These are phyloP conservation scores for Tragelaphus scriptus DNA, from an alignment of 2,113 vertebrate species.

Conservation along the genomic window DNA sequence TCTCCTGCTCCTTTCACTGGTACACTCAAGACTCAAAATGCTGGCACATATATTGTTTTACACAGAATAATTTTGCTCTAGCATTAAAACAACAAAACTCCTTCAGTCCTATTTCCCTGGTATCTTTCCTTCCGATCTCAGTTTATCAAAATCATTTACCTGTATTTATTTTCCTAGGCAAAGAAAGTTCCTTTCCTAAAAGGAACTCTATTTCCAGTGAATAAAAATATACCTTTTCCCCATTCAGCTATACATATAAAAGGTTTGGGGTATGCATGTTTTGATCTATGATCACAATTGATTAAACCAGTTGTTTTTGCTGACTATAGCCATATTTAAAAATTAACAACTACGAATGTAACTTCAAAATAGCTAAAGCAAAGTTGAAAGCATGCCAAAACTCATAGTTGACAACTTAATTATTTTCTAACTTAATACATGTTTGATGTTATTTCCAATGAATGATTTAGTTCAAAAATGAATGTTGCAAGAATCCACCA, in stretches of 20 bases:
- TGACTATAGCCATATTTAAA: not conserved
- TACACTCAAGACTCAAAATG: not conserved
- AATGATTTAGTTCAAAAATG: not conserved
- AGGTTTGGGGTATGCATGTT: not conserved
- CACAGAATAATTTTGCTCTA: not conserved
- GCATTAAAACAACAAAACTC: not conserved
- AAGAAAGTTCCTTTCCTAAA: not conserved
- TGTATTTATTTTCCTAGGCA: not conserved
- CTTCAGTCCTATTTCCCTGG: not conserved
- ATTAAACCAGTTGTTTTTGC: not conserved
- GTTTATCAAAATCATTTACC: not conserved
- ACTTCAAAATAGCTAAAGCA: not conserved
- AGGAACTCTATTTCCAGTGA: not conserved
- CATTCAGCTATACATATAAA: not conserved
- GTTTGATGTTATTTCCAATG: not conserved
- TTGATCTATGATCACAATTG: not conserved
- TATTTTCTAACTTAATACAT: constrained; percentile 28
- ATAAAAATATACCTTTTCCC: not conserved
- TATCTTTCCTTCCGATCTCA: not conserved
- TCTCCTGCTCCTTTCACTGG: not conserved
- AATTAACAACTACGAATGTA: not conserved
- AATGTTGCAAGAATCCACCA: not conserved
- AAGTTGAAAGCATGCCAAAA: constrained; percentile 6
- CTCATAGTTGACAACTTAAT: not conserved
- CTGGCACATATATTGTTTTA: not conserved